Evolutionary conservation across 2,113 vertebrate species (phyloP), one percentile per base, ranked within the genome.

Genomic region (Scopus umbretta): DNA sequence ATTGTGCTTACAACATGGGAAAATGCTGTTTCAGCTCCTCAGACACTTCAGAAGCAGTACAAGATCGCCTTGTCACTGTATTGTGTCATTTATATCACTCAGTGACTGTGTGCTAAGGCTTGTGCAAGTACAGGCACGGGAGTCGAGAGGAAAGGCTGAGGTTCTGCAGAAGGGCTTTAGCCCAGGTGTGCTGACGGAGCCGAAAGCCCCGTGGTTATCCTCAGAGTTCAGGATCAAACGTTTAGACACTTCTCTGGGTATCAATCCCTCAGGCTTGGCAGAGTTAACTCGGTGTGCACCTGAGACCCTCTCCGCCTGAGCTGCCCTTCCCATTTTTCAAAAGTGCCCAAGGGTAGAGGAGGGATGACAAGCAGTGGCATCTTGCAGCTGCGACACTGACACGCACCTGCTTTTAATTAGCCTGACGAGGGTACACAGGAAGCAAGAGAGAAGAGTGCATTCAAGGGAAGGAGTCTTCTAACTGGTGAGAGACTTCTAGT

Each of bases 41-140:
- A 4, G 79, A 7, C 25, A 2, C 43, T 9, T 5, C 21, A 7
- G 43, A 4, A 43, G 88, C 43, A 5, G 56, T 0, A 3, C 3
- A 2, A 21, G 66, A 15, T 3, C 14, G 9, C 32, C n/a, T 15
- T 27, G 1, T 2, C 4, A 1, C 59, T 12, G 34, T 5, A 0
- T 1, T 1, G 18, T 26, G 55, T 19, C 93, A 11, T 36, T 22
- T 3, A 1, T 3, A 4, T 8, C 53, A 4, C 78, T 10, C 27
- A 3, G 30, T 0, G 22, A 26, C 40, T 3, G 38, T 1, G 49
- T 7, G 50, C 50, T 8, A 2, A 13, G n/a, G 21, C 10, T 27
- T 7, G 18, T 4, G 55, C 21, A 3, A 29, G 55, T 4, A 9
- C 11, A 3, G 40, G 59, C 36, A 12, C 4, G 2, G 38, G 23